Base-by-base conservation (phyloP, 2,113 vertebrate genomes). In the Columbina picui region DNA sequence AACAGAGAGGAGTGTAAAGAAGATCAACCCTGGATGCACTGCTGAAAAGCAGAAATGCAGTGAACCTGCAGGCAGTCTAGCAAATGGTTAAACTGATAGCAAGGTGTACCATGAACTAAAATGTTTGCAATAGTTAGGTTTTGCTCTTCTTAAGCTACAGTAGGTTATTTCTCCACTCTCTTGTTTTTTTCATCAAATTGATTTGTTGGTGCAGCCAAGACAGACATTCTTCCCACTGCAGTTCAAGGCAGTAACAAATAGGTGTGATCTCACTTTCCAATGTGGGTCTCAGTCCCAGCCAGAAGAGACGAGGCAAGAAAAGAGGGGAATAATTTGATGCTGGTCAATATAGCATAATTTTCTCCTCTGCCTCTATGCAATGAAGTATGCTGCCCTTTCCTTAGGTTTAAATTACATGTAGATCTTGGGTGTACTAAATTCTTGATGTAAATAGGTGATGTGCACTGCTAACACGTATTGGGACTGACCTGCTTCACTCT, bases 41-140 rank as follows among this genome's bases (percentile, higher is more conserved):
- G 2, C n/a, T 41, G 29, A 45, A 80, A 79, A 65, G 17, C 4
- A 38, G 41, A 80, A 86, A 41, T n/a, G 0, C 12, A 34, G 7
- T 36, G 19, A 86, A 18, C 8, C 17, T 63, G 20, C 32, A 84
- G 10, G 2, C 6, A 12, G 26, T 65, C 5, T 41, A 67, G 13
- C 8, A 39, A 1, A 2, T 6, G 6, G 9, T 22, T 80, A 63
- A 77, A 59, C 1, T 19, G 0, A 0, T 7, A 67, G 15, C 21
- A 16, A 94, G 25, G 47, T 9, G 4, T 45, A 8, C 5, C 23
- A 49, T n/a, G 27, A 64, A 49, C 20, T 41, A 41, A 68, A 36
- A 59, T 12, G 6, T 45, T 47, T 38, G 2, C 14, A 29, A 5
- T 32, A 74, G n/a, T 45, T 21, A 32, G 34, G 50, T 88, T 90